Evolutionary conservation across 2,113 vertebrate genomes (phyloP).

Genomic region (Pluvianellus socialis): DNA sequence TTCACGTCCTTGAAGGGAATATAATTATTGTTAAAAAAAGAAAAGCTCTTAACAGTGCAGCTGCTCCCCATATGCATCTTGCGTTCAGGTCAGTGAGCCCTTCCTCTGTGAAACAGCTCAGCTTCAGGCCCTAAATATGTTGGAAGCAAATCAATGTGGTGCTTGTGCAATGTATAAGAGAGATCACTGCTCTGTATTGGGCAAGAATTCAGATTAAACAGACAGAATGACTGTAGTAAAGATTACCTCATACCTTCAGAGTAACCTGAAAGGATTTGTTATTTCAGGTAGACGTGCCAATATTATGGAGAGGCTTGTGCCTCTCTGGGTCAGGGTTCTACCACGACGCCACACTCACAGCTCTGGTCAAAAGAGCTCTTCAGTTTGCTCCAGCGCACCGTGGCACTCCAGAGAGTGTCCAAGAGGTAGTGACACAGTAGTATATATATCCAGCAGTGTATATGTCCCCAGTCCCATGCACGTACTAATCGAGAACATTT

Average conservation of each 20-base stretch:
- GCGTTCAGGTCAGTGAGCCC: background rate
- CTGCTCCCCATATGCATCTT: background rate
- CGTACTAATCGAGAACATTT: background rate
- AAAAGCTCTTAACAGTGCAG: background rate
- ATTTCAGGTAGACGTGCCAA: background rate
- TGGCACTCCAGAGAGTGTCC: background rate
- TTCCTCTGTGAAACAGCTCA: background rate
- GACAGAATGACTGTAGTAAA: background rate
- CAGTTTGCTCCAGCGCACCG: background rate
- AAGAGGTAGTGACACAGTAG: background rate
- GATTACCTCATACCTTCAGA: background rate
- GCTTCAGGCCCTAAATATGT: background rate
- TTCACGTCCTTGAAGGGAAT: background rate
- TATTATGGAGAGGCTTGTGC: background rate
- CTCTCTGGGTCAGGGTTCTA: background rate
- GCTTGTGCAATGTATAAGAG: background rate
- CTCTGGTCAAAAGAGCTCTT: background rate
- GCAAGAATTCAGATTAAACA: background rate
- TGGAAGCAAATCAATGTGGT: background rate
- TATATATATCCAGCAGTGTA: background rate
- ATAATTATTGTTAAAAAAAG: background rate
- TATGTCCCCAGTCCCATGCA: background rate
- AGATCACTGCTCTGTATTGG: background rate
- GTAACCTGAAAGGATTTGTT: background rate
- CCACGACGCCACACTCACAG: background rate